These are phyloP conservation scores for Nycticorax nycticorax DNA, from an alignment of 2,113 vertebrate species.

Conservation along the genomic window DNA sequence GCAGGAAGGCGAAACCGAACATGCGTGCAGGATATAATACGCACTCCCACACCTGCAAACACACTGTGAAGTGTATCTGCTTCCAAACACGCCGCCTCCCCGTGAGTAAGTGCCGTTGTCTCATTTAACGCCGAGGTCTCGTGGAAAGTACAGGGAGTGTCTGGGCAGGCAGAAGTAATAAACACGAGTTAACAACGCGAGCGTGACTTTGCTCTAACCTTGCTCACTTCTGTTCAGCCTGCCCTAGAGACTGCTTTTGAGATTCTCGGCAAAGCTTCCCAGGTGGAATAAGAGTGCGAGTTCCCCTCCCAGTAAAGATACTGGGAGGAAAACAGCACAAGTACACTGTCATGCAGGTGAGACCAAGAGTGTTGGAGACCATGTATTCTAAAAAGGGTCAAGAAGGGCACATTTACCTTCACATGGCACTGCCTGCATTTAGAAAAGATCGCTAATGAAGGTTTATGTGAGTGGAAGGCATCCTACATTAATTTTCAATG, in stretches of 20 bases:
- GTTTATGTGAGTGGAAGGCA: not conserved
- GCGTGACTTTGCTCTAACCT: not conserved
- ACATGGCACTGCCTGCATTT: not conserved
- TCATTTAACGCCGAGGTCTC: rapidly evolving
- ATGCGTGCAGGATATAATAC: not conserved
- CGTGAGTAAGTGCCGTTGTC: not conserved
- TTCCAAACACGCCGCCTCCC: not conserved
- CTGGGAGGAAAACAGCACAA: not conserved
- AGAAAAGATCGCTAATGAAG: not conserved
- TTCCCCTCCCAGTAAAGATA: not conserved
- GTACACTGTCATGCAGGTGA: not conserved
- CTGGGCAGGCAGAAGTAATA: not conserved
- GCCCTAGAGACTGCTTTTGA: not conserved
- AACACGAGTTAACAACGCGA: not conserved
- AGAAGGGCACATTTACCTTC: not conserved
- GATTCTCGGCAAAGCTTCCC: not conserved
- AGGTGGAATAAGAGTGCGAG: not conserved
- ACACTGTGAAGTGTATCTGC: not conserved
- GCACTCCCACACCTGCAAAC: not conserved
- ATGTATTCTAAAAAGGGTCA: not conserved
- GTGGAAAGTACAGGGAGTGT: not conserved
- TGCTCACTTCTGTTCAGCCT: not conserved
- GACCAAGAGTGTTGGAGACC: not conserved
- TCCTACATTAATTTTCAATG: not conserved
- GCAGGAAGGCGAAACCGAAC: not conserved